Conservation (phyloP, 1,140 invertebrate species). For the Drosophila micromelanica region DNA sequence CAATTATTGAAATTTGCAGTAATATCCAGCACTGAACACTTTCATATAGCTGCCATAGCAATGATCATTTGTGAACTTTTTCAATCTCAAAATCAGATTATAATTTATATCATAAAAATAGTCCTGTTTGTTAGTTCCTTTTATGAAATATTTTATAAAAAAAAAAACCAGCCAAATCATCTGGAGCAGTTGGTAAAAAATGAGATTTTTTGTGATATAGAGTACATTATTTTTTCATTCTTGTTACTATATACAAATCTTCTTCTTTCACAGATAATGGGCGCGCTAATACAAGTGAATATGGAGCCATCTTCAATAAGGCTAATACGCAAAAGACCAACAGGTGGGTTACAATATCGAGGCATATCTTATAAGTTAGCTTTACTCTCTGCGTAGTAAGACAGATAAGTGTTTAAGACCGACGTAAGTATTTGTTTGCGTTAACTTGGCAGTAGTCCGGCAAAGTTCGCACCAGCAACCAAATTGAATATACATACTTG, state of each 20-base stretch:
- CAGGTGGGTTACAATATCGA: slow-evolving; percentile 87
- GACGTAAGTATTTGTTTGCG: slow-evolving; percentile 48
- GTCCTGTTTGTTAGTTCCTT: too few relatives aligned
- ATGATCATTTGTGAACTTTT: too few relatives aligned
- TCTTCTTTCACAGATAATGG: slow-evolving; percentile 58
- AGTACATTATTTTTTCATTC: too few relatives aligned
- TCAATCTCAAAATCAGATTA: too few relatives aligned
- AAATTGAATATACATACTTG: slow-evolving; percentile 43
- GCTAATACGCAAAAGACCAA: slow-evolving; percentile 93
- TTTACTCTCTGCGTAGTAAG: slow-evolving; percentile 12
- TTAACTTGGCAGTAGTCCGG: slow-evolving; percentile 41
- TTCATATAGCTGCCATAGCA: too few relatives aligned
- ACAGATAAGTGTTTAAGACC: slow-evolving; percentile 13
- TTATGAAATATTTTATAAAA: too few relatives aligned
- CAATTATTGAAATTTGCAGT: too few relatives aligned
- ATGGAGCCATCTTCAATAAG: slow-evolving; percentile 93
- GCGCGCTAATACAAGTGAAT: slow-evolving; percentile 89
- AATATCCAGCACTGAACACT: too few relatives aligned
- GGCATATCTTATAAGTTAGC: slow-evolving; percentile 2
- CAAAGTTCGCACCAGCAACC: slow-evolving; percentile 43
- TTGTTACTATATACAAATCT: background rate
- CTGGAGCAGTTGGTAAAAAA: background rate
- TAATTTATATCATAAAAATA: too few relatives aligned
- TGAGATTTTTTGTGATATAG: too few relatives aligned
- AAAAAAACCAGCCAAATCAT: too few relatives aligned